Evolutionary conservation across 2,888 invertebrate genomes (phyloP).

Genomic region (Auanema freiburgensis): DNA sequence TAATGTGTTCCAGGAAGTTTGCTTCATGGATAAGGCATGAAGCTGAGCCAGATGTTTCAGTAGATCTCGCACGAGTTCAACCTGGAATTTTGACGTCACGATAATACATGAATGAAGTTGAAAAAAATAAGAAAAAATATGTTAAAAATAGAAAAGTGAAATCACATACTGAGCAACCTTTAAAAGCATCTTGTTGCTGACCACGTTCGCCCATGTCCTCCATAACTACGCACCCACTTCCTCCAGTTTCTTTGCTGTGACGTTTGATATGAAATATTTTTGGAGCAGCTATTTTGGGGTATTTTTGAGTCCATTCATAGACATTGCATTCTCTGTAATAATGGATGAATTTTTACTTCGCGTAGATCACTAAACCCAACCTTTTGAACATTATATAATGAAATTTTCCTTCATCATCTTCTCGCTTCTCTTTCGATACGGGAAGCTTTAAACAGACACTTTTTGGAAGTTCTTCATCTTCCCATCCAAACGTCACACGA

Average conservation of each 20-base stretch:
- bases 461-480: constrained; percentile 46
- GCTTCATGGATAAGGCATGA: constrained; percentile 49
- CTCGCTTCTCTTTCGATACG: constrained; percentile 39
- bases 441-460: constrained; percentile 56
- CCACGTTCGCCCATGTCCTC: constrained; percentile 55
- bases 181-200: constrained; percentile 39
- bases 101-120: not conserved
- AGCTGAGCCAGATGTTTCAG: constrained; percentile 50
- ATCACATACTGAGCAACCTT: constrained; percentile 24
- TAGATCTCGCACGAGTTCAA: constrained; percentile 51
- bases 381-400: constrained; percentile 51
- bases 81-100: constrained; percentile 21
- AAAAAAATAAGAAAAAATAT: constrained; percentile 4
- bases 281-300: constrained; percentile 48
- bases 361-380: constrained; percentile 15
- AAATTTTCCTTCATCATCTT: constrained; percentile 48
- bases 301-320: constrained; percentile 58
- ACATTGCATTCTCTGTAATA: constrained; percentile 55
- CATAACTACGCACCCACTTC: constrained; percentile 52
- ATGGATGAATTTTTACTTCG: not conserved
- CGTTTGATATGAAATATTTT: constrained; percentile 54
- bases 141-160: not conserved
- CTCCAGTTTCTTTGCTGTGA: constrained; percentile 33
- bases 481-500: constrained; percentile 60
- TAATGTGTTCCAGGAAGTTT: constrained; percentile 52